A percentile compares a stretch with the other conserved stretches of the same genome.
Evolutionary conservation across 1,140 invertebrate genomes (phyloP).

Genomic region (Lepidurus arcticus): DNA sequence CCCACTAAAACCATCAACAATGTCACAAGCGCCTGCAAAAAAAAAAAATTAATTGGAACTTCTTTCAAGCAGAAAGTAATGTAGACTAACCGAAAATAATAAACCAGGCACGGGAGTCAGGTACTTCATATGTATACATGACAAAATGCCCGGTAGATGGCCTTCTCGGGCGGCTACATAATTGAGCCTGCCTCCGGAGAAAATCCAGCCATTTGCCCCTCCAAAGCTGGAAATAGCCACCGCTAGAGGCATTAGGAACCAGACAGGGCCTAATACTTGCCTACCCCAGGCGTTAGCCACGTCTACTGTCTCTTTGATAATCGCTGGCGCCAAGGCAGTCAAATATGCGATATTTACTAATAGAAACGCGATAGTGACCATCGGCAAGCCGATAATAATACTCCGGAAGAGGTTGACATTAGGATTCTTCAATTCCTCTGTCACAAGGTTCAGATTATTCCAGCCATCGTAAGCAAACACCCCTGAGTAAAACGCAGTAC

Average conservation of each 20-base stretch:
- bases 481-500: constrained; percentile 51
- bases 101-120: constrained; percentile 53
- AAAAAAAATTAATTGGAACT: background rate
- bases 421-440: constrained; percentile 62
- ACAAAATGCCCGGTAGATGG: constrained; percentile 52
- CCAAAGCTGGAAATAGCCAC: constrained; percentile 69
- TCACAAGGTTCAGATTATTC: constrained; percentile 61
- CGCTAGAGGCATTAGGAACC: constrained; percentile 62
- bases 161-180: constrained; percentile 54
- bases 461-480: constrained; percentile 52
- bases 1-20: too few species aligned
- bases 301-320: constrained; percentile 53
- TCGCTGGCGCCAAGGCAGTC: constrained; percentile 52
- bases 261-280: constrained; percentile 53
- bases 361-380: constrained; percentile 56
- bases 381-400: constrained; percentile 55
- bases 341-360: constrained; percentile 59
- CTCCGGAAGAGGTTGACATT: constrained; percentile 57
- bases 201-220: constrained; percentile 66
- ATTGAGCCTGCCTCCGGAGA: constrained; percentile 59
- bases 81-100: constrained; percentile 53
- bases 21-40: too few species aligned
- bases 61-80: background rate
- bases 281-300: constrained; percentile 60
- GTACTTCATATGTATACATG: constrained; percentile 50